Conservation (phyloP, 2,888 invertebrate genomes). For the Oscheius sp. region DNA sequence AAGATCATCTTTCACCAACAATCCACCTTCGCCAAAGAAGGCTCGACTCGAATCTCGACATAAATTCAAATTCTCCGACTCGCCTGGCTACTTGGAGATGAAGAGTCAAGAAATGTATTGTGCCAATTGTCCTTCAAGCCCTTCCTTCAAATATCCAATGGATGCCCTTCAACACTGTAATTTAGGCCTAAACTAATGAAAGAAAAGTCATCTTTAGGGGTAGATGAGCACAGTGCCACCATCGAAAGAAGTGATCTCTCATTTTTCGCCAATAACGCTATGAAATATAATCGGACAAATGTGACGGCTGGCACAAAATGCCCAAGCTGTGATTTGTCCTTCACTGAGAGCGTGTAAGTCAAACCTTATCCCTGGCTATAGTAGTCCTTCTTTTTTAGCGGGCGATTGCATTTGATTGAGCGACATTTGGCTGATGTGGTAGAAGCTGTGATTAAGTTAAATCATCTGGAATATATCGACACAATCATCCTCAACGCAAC, state of each 20-base stretch:
- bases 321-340: neutral
- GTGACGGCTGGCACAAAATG: neutral
- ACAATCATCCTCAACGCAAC: neutral
- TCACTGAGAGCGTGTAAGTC: neutral
- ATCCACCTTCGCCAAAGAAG: neutral
- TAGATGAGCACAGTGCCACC: neutral
- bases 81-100: neutral
- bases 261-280: neutral
- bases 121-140: neutral
- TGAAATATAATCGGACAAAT: neutral
- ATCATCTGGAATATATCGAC: neutral
- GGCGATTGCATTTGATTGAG: constrained; percentile 1
- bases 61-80: neutral
- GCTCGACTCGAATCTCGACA: neutral
- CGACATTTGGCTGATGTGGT: constrained; percentile 5
- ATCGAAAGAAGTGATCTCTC: neutral
- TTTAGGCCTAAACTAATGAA: neutral
- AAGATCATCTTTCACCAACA: neutral
- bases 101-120: constrained; percentile 1
- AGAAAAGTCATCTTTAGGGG: neutral
- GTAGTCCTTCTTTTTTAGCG: constrained; percentile 3
- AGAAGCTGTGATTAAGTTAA: neutral
- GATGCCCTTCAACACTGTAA: constrained; percentile 4
- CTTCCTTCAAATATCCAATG: constrained; percentile 9
- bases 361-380: neutral